A percentile compares a stretch with the other conserved stretches of the same genome.
Conservation (phyloP, 2,888 invertebrate species). For the Pristionchus maxplancki region DNA sequence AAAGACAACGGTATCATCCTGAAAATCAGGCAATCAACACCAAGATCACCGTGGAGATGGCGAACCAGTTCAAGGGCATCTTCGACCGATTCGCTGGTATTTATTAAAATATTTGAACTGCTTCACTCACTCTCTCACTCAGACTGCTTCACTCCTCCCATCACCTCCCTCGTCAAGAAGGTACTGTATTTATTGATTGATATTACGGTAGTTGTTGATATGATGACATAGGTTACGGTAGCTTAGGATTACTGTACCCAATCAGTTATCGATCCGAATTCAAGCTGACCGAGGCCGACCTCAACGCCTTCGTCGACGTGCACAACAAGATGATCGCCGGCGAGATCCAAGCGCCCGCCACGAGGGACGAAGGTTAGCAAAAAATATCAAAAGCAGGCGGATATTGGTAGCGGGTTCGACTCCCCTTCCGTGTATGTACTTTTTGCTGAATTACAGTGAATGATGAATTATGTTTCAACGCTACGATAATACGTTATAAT, state of each 20-base stretch:
- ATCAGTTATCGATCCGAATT: background rate
- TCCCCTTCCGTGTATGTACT: no score
- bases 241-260: no score
- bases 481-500: no score
- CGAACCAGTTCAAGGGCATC: slow-evolving; percentile 34
- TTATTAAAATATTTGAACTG: background rate
- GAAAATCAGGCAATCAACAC: slow-evolving; percentile 4
- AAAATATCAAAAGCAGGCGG: no score
- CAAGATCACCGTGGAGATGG: slow-evolving; percentile 17
- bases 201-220: no score
- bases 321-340: slow-evolving; percentile 29
- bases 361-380: background rate
- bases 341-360: background rate
- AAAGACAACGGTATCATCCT: no score
- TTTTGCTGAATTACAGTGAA: no score
- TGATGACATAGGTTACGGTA: background rate
- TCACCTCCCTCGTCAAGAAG: background rate
- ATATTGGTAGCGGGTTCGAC: no score
- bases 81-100: slow-evolving; percentile 4
- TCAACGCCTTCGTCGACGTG: slow-evolving; percentile 22
- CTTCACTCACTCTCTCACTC: background rate
- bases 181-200: background rate
- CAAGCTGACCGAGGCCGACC: slow-evolving; percentile 19
- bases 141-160: slow-evolving; percentile 43
- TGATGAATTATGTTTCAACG: no score